A percentile compares a stretch with the other conserved stretches of the same genome.
These are phyloP conservation scores for Abrostola tripartita DNA, from an alignment of 2,888 invertebrate genomes.

Conservation along the genomic window DNA sequence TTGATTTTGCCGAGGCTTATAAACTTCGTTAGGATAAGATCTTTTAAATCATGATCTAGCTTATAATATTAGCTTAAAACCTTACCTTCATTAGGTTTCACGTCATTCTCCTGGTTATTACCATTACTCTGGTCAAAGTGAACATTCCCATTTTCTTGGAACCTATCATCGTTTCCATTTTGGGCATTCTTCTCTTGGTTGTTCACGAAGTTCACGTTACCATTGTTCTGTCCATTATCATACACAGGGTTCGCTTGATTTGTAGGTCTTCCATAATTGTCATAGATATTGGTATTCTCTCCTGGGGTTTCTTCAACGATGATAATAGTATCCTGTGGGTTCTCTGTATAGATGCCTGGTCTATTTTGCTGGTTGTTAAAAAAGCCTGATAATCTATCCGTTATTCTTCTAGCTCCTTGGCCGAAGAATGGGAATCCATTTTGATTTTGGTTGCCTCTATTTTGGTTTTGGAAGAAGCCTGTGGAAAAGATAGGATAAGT, in stretches of 20 bases:
- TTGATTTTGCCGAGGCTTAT: too few relatives aligned
- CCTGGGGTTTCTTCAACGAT: conserved; percentile 20
- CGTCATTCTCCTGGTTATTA: conserved; percentile 25
- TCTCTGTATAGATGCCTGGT: conserved; percentile 22
- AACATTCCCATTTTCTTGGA: background rate
- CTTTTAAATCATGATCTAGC: background rate
- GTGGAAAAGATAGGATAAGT: conserved; percentile 28
- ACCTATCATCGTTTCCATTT: conserved; percentile 2
- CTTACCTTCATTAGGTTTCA: conserved; percentile 34
- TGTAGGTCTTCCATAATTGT: conserved; percentile 23
- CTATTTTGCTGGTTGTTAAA: conserved; percentile 48
- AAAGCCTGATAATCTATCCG: conserved; percentile 57
- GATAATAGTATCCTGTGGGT: conserved; percentile 19
- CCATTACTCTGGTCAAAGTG: conserved; percentile 11
- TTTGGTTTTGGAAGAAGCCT: conserved; percentile 71
- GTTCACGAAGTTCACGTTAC: conserved; percentile 35
- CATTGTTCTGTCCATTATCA: conserved; percentile 21
- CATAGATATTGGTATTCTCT: conserved; percentile 16
- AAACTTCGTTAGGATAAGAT: too few relatives aligned
- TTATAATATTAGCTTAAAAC: background rate
- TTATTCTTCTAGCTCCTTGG: conserved; percentile 55
- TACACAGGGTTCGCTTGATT: conserved; percentile 5
- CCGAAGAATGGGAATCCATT: conserved; percentile 53
- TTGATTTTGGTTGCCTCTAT: conserved; percentile 62
- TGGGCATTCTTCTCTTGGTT: conserved; percentile 15